Evolutionary conservation across 2,113 vertebrate genomes (phyloP), one percentile per base, ranked within the genome.

Genomic region (Pomatorhinus ruficollis): DNA sequence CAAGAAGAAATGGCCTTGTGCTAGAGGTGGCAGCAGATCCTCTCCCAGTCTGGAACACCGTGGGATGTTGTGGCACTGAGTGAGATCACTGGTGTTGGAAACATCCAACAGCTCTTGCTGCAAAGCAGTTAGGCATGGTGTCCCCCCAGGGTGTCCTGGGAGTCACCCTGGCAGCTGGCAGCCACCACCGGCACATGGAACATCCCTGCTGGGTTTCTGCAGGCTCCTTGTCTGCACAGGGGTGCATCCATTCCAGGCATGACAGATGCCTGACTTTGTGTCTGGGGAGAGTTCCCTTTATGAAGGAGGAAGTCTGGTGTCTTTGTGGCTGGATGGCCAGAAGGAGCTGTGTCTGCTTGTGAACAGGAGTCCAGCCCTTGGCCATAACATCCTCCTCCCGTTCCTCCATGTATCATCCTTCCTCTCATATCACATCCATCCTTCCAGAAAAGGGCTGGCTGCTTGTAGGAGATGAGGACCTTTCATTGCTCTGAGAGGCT

Each of bases 41-140:
- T 33, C n/a, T 71, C 1, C 1, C 19, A 23, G 31, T 42, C 14
- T 9, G 10, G 12, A 52, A 3, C 10, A 3, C 21, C 3, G 0
- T 0, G 1, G 82, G 64, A 1, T 21, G 30, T 44, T 33, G 42
- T 2, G 3, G 56, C 3, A 1, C 27, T 22, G 18, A 35, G 37
- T 2, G 56, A 78, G 44, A n/a, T 33, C 27, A 3, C 9, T 23
- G 63, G 63, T 64, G 57, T 11, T 60, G 44, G 49, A 45, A 85
- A 17, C 57, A 47, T 27, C 28, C 12, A 59, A 2, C 33, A 7
- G 4, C 31, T 76, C 50, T 45, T 72, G 44, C 49, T 71, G 15
- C 35, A 13, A 19, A 72, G 53, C 65, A 45, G 35, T 10, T 22
- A 8, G 33, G 20, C 25, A 10, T 5, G 16, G 24, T 66, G 57